Evolutionary conservation across 1,140 invertebrate genomes (phyloP).

Genomic region (Brachionus koreanus): DNA sequence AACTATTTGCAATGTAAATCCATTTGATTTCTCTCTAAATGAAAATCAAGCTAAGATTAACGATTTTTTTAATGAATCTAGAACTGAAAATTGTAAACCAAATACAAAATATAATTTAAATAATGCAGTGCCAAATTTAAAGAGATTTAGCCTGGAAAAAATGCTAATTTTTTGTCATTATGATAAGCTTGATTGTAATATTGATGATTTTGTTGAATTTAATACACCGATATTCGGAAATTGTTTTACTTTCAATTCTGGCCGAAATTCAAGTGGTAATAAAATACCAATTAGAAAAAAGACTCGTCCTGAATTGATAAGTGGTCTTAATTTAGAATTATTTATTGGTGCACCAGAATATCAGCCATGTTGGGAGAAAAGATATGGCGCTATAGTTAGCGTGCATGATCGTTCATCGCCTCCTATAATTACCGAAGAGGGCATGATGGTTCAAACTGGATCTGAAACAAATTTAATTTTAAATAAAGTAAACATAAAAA

Average conservation of each 20-base stretch:
- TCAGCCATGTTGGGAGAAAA: too few relatives aligned
- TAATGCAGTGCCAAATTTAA: not conserved
- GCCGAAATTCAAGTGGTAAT: not conserved
- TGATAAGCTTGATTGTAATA: not conserved
- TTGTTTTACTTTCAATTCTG: not conserved
- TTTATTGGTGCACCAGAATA: too few relatives aligned
- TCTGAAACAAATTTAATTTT: not conserved
- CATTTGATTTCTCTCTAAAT: not conserved
- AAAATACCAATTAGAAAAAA: not conserved
- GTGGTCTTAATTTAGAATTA: too few relatives aligned
- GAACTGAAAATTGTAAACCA: not conserved
- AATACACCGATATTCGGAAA: not conserved
- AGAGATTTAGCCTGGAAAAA: not conserved
- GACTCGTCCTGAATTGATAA: too few relatives aligned
- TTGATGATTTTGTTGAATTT: not conserved
- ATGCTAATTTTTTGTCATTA: not conserved
- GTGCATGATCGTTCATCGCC: not conserved
- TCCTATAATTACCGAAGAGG: not conserved
- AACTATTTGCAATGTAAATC: not conserved
- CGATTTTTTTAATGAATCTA: not conserved
- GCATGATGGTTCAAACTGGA: not conserved
- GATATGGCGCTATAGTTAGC: not conserved
- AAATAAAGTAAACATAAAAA: too few relatives aligned
- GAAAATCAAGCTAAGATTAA: not conserved
- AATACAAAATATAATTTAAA: not conserved